Evolutionary conservation across 2,113 vertebrate species (phyloP), one percentile per base, ranked within the genome.

Genomic region (Myodes glareolus): DNA sequence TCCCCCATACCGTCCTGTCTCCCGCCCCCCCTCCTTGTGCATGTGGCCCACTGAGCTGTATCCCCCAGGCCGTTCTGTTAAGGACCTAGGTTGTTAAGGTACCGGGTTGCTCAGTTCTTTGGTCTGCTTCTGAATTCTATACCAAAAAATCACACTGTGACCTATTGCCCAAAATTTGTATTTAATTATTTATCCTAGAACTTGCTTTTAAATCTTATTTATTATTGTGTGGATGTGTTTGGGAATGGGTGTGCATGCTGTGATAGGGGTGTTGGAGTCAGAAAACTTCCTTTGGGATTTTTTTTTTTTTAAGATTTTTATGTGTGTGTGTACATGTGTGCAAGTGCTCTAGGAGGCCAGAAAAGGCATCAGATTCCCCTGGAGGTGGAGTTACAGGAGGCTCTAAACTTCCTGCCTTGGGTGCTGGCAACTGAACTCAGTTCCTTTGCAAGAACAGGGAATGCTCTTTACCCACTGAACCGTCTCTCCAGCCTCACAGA

Each of bases 101-200:
- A 72, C 45, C 67, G 14, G 36, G 23, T 77, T 31, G 5, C 72
- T 90, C 55, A 9, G 3, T 61, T 93, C 39, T 93, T 82, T 33
- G 17, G 77, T 75, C 55, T 81, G 27, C 86, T 90, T 81, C 89
- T 81, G 47, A 90, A 31, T 92, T 75, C 27, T 12, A 80, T 58
- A 61, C 76, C 36, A 36, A 84, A 84, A 84, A 84, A 52, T 68
- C 65, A 91, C 52, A 81, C 16, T 50, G 45, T 21, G 36, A 50
- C 42, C 65, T 67, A 25, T 80, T 31, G 42, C 67, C 9, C 11
- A 91, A 81, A 85, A 50, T 67, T 76, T 21, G 19, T 70, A 42
- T 92, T 63, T 92, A 92, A 61, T 95, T 84, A 45, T 72, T 93
- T 92, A 81, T 88, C 21, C 47, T 85, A 68, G 45, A 25, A 13